Conservation (phyloP, 2,113 vertebrate genomes). For the Callospermophilus lateralis region DNA sequence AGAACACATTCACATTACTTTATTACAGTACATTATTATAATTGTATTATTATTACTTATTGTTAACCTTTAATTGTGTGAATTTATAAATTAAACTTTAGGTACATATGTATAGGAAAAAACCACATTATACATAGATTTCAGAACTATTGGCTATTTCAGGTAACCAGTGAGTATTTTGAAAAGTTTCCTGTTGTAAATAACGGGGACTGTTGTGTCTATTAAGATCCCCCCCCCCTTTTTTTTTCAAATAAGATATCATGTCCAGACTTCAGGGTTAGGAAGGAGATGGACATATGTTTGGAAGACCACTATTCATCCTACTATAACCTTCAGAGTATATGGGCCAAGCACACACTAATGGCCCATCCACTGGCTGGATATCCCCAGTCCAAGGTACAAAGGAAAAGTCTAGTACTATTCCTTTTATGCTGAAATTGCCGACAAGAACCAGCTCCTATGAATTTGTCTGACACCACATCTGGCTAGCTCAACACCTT, state of each 20-base stretch:
- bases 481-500: background rate
- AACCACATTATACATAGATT: background rate
- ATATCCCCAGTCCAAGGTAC: background rate
- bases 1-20: background rate
- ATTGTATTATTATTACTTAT: background rate
- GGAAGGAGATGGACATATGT: background rate
- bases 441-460: background rate
- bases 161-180: background rate
- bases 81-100: background rate
- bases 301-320: background rate
- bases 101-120: background rate
- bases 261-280: background rate
- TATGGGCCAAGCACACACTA: background rate
- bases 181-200: background rate
- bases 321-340: background rate
- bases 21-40: background rate
- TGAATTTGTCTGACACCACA: background rate
- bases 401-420: background rate
- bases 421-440: background rate
- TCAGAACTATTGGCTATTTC: background rate
- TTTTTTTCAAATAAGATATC: background rate
- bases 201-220: background rate
- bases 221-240: background rate
- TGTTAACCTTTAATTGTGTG: background rate
- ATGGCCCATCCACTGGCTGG: background rate